These are phyloP conservation scores for Pipistrellus kuhlii DNA, from an alignment of 2,797 vertebrate genomes.

Conservation along the genomic window DNA sequence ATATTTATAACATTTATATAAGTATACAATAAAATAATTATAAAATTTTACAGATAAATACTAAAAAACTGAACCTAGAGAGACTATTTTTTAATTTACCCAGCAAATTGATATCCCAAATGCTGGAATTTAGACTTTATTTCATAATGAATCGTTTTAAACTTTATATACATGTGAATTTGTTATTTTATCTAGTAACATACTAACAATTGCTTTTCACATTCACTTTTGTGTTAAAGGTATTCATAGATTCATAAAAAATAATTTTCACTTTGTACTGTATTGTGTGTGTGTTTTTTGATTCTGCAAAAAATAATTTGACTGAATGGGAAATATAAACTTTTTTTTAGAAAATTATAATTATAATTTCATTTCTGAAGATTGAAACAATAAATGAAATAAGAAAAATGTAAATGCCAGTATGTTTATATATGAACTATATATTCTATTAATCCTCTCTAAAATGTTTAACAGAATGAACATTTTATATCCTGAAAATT, in stretches of 20 bases:
- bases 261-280: neutral
- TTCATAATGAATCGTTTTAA: constrained; percentile 13
- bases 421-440: neutral
- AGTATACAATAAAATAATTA: neutral
- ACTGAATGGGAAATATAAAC: neutral
- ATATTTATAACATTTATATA: neutral
- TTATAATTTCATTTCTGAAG: neutral
- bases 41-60: neutral
- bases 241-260: neutral
- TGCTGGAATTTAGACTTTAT: neutral
- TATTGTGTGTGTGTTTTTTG: neutral
- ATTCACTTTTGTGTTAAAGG: neutral
- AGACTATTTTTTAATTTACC: neutral
- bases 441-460: constrained; percentile 41
- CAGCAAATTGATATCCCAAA: neutral
- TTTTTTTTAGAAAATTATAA: neutral
- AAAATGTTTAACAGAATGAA: constrained; percentile 52
- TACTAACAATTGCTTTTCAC: neutral
- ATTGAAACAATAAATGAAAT: neutral
- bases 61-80: neutral
- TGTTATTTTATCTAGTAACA: neutral
- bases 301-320: neutral
- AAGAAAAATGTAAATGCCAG: neutral
- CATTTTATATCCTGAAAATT: constrained; percentile 49
- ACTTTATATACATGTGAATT: neutral